Conservation (phyloP, 1,140 invertebrate species). For the Saxidomus purpurata region DNA sequence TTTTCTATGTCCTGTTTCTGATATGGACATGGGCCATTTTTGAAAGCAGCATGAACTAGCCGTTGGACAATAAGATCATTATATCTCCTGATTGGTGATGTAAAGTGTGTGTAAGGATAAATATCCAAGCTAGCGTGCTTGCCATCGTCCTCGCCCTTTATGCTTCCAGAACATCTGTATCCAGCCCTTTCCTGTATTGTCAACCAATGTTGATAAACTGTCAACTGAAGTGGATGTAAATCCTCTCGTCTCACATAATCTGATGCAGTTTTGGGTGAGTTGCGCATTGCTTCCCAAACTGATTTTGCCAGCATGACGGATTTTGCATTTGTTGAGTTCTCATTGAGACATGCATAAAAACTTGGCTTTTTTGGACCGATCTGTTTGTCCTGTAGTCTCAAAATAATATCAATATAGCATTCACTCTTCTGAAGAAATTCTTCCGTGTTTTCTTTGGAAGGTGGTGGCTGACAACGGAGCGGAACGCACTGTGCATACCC, state of each 20-base stretch:
- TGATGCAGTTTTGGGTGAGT: slow-evolving; percentile 93
- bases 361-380: neutral
- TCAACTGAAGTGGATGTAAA: slow-evolving; percentile 95
- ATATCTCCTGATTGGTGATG: slow-evolving; percentile 96
- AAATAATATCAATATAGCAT: slow-evolving; percentile 59
- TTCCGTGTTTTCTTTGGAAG: slow-evolving; percentile 64
- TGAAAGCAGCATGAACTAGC: slow-evolving; percentile 90
- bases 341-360: neutral
- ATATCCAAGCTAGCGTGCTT: slow-evolving; percentile 66
- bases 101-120: slow-evolving; percentile 90
- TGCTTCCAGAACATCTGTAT: slow-evolving; percentile 77
- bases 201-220: slow-evolving; percentile 90
- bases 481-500: slow-evolving; percentile 53
- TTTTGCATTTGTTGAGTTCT: slow-evolving; percentile 13
- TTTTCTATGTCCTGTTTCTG: slow-evolving; percentile 67
- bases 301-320: slow-evolving; percentile 45
- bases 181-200: slow-evolving; percentile 89
- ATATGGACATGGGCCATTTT: slow-evolving; percentile 64
- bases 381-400: slow-evolving; percentile 64
- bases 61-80: slow-evolving; percentile 96
- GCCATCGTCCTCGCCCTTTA: slow-evolving; percentile 15
- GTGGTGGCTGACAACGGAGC: slow-evolving; percentile 71
- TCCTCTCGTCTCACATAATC: slow-evolving; percentile 97
- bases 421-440: slow-evolving; percentile 68
- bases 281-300: slow-evolving; percentile 25